Evolutionary conservation across 2,113 vertebrate genomes (phyloP), one percentile per base, ranked within the genome.

Genomic region (Macquaria australasica): DNA sequence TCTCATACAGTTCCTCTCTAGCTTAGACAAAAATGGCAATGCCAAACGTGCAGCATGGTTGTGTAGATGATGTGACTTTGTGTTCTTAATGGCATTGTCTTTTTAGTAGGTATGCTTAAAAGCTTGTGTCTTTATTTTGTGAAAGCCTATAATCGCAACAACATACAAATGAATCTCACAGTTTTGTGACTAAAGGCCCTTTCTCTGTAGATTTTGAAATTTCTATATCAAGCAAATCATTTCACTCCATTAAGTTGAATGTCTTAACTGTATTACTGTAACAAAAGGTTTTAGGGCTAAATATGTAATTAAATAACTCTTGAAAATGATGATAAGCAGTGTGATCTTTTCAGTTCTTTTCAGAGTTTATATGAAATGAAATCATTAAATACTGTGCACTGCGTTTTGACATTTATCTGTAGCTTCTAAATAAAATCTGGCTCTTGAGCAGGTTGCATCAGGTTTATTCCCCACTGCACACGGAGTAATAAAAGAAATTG

Each of bases 401-500:
- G 63, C 70, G 71, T 79, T 81, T 59, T 88, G 80, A 85, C 84
- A 87, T 85, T 87, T 55, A 89, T 73, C 43, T 37, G 64, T 15
- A 77, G 63, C 82, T 67, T 82, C 73, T 63, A 79, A 83, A 83
- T 70, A 67, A 70, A 77, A 78, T 60, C 71, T 25, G 41, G 18
- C 68, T 90, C 53, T 92, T 91, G 88, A 89, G 58, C 48, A 23
- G 48, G 69, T 73, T 79, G 15, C 18, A 31, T 53, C 50, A 41
- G 18, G 28, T 79, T 86, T 82, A 58, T 81, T 78, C 25, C 45
- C 11, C 41, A 12, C 62, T 59, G 51, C 66, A 28, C 62, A 25
- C 50, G 28, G 6, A 45, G 62, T 69, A 82, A 88, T 91, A 90
- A 91, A 89, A 79, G 4, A 87, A 82, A 90, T 28, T 72, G 62